Conservation (phyloP, 2,888 invertebrate species). For the Trachelus tabidus region DNA sequence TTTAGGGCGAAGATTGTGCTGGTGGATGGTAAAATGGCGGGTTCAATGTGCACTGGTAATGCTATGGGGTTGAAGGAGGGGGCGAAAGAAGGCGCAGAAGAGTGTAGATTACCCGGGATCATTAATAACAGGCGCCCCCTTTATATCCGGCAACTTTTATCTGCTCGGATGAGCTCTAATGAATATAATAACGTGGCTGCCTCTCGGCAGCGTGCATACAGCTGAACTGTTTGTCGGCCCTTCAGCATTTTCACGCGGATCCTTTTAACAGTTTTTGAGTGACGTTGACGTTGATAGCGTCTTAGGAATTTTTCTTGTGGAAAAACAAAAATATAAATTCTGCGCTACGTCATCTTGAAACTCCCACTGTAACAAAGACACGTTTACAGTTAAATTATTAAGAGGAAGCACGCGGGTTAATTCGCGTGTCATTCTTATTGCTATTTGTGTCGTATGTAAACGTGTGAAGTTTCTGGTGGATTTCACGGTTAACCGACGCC, state of each 20-base stretch:
- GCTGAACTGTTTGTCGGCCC: constrained; percentile 10
- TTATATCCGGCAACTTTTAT: constrained; percentile 48
- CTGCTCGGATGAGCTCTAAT: constrained; percentile 46
- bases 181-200: constrained; percentile 44
- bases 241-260: constrained; percentile 15
- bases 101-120: constrained; percentile 26
- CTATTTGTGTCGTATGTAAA: not conserved
- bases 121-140: constrained; percentile 35
- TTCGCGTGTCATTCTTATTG: not conserved
- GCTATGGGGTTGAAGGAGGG: not conserved
- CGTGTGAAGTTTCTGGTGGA: not conserved
- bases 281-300: constrained; percentile 1
- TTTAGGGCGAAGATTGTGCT: constrained; percentile 38
- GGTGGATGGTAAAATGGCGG: constrained; percentile 27
- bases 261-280: constrained; percentile 1
- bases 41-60: not conserved
- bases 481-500: not conserved
- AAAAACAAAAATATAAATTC: constrained; percentile 17
- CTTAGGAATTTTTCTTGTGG: constrained; percentile 7
- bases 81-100: constrained; percentile 8
- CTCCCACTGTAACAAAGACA: not conserved
- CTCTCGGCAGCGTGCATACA: constrained; percentile 11
- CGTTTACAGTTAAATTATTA: not conserved
- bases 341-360: not conserved
- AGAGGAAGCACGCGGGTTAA: not conserved